Conservation (phyloP, 2,113 vertebrate genomes). For the Sorex araneus region DNA sequence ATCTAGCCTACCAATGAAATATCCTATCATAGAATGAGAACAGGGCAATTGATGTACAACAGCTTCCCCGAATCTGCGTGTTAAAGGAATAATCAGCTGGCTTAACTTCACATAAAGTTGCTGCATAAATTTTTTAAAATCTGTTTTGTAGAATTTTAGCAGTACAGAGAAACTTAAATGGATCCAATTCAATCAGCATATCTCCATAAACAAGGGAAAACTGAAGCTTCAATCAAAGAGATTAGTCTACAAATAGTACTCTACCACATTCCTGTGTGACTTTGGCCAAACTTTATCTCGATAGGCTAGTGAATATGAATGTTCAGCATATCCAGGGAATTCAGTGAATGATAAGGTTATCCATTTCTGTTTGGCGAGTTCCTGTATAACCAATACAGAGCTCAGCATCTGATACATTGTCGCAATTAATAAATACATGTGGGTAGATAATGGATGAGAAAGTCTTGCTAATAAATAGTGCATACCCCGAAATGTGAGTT, state of each 20-base stretch:
- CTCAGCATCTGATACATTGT: background rate
- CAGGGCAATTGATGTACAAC: too few species aligned
- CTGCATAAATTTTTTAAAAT: background rate
- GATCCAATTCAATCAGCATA: background rate
- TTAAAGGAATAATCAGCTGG: too few species aligned
- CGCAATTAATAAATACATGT: background rate
- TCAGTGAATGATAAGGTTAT: rapidly evolving
- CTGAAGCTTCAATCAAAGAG: background rate
- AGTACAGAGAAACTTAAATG: background rate
- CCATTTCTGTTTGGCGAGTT: background rate
- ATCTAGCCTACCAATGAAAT: rapidly evolving
- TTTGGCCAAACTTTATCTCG: too few species aligned
- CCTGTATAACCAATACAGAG: background rate
- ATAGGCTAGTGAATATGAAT: rapidly evolving
- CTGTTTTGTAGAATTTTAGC: background rate
- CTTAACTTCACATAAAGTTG: too few species aligned
- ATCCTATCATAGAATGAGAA: too few species aligned
- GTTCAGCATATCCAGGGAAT: background rate
- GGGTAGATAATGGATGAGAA: background rate
- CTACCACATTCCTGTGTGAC: background rate
- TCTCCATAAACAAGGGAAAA: background rate
- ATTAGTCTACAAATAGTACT: background rate
- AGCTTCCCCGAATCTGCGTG: too few species aligned
- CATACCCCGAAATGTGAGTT: background rate
- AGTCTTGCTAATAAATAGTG: background rate